A percentile compares a stretch with the other conserved stretches of the same genome.
Evolutionary conservation across 2,797 vertebrate genomes (phyloP).

Genomic region (Rhynchotus rufescens): DNA sequence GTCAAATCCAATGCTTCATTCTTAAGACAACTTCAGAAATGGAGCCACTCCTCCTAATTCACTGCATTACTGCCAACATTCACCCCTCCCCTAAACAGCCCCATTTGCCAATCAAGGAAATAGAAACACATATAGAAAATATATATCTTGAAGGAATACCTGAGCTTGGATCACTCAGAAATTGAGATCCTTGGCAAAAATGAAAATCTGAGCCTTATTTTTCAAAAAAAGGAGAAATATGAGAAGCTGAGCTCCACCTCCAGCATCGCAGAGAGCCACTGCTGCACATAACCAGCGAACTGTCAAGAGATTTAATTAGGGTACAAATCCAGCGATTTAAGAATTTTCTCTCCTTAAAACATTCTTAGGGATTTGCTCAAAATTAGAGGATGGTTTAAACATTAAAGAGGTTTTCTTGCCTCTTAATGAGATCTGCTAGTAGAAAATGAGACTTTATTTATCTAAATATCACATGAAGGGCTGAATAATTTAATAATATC

Average conservation of each 20-base stretch:
- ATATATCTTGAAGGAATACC: constrained; percentile 3
- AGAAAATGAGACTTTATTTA: constrained; percentile 72
- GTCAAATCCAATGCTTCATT: constrained; percentile 57
- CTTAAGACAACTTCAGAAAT: constrained; percentile 60
- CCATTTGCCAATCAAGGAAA: not conserved
- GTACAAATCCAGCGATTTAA: constrained; percentile 57
- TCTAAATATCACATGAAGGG: constrained; percentile 70
- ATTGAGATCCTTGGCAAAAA: not conserved
- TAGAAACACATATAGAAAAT: not conserved
- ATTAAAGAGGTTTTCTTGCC: constrained; percentile 9
- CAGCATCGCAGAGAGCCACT: not conserved
- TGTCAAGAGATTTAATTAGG: constrained; percentile 68
- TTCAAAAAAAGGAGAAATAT: not conserved
- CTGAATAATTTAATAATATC: constrained; percentile 70
- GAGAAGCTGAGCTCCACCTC: constrained; percentile 41
- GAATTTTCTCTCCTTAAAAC: constrained; percentile 61
- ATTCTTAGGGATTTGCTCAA: constrained; percentile 63
- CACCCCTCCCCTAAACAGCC: constrained; percentile 9
- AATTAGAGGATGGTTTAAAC: constrained; percentile 59
- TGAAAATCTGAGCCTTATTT: not conserved
- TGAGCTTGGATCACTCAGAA: not conserved
- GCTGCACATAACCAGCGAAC: not conserved
- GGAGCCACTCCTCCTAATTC: constrained; percentile 59
- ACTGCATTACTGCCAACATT: constrained; percentile 11
- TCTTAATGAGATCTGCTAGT: constrained; percentile 65